These are phyloP conservation scores for Aldabrachelys gigantea DNA, from an alignment of 2,113 vertebrate genomes.

Conservation along the genomic window DNA sequence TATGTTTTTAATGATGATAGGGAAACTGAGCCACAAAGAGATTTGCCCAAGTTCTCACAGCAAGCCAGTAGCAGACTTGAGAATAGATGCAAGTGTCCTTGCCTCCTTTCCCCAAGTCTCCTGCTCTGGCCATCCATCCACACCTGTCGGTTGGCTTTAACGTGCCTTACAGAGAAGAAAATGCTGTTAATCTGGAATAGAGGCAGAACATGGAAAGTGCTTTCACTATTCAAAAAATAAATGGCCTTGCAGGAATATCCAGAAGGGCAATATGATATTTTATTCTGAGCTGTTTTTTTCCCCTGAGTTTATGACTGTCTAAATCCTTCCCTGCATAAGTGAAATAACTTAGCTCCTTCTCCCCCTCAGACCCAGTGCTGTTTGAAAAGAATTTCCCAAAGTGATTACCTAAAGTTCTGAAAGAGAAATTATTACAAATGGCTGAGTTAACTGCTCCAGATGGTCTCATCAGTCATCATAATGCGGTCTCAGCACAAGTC, in stretches of 20 bases:
- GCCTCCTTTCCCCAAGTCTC: not conserved
- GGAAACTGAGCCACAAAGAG: not conserved
- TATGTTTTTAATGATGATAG: not conserved
- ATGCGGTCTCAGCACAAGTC: conserved; percentile 50
- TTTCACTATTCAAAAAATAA: not conserved
- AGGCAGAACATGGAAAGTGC: not conserved
- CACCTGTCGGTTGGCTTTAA: not conserved
- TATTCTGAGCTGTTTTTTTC: not conserved
- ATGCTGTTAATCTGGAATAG: not conserved
- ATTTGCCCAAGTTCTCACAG: not conserved
- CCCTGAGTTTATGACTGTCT: not conserved
- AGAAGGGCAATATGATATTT: not conserved
- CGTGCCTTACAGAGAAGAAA: not conserved
- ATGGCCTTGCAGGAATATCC: not conserved
- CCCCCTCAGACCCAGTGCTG: not conserved
- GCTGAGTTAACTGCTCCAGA: conserved; percentile 63
- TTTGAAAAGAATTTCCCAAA: conserved; percentile 65
- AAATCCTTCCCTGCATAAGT: conserved; percentile 45
- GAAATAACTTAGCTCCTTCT: conserved; percentile 24
- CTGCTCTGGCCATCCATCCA: not conserved
- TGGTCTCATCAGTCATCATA: conserved; percentile 74
- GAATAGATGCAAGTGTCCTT: not conserved
- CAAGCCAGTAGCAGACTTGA: not conserved
- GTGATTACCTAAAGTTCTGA: conserved; percentile 60
- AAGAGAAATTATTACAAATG: conserved; percentile 78